Evolutionary conservation across 2,113 vertebrate species (phyloP).

Genomic region (Ariopsis seemanni): DNA sequence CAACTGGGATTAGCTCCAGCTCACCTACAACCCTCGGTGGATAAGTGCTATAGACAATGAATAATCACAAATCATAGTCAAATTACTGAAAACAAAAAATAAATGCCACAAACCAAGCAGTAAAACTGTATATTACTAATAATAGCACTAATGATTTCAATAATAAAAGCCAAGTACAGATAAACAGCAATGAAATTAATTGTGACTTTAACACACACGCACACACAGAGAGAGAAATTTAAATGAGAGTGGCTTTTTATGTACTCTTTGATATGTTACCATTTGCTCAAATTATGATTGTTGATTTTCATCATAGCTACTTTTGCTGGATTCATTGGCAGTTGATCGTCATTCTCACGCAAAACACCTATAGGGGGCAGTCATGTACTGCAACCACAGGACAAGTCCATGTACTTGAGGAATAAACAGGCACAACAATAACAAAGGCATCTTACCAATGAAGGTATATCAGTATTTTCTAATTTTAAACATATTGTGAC

Average conservation of each 20-base stretch:
- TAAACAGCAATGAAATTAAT: neutral
- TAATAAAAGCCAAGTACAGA: neutral
- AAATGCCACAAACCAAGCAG: neutral
- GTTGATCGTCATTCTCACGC: neutral
- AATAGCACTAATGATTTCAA: neutral
- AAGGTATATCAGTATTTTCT: neutral
- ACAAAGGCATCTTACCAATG: neutral
- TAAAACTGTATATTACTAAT: neutral
- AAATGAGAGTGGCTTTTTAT: neutral
- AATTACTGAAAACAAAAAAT: neutral
- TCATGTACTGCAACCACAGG: slow-evolving; percentile 60
- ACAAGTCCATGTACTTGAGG: neutral
- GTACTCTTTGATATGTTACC: neutral
- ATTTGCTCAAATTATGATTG: neutral
- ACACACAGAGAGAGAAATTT: neutral
- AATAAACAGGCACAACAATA: neutral
- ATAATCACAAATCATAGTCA: neutral
- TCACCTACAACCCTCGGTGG: too few relatives aligned
- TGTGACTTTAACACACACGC: neutral
- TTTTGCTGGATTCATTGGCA: neutral
- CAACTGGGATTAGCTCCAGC: too few relatives aligned
- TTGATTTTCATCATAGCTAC: slow-evolving; percentile 3
- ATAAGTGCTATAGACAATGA: too few relatives aligned
- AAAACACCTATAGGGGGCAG: slow-evolving; percentile 67
- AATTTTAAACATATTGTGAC: neutral